Percentiles rank a stretch among this genome's conserved stretches.
Conservation (phyloP, 1,140 invertebrate genomes). For the Drepana arcuata region DNA sequence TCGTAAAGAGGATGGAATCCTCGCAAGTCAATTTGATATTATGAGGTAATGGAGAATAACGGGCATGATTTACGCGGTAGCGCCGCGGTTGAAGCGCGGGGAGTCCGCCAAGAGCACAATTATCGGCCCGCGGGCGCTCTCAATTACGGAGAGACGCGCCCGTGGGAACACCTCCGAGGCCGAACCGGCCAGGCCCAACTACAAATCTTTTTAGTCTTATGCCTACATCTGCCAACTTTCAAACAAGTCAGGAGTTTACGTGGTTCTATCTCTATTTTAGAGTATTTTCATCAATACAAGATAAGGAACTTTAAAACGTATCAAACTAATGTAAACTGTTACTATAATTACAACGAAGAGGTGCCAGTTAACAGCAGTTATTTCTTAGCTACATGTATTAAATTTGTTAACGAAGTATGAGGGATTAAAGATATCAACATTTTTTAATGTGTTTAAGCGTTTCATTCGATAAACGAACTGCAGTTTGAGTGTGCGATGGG, state of each 20-base stretch:
- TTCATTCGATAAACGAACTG: slow-evolving; percentile 54
- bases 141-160: slow-evolving; percentile 67
- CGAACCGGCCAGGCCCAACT: slow-evolving; percentile 31
- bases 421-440: too few relatives aligned
- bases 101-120: slow-evolving; percentile 49
- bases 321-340: too few relatives aligned
- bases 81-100: slow-evolving; percentile 22
- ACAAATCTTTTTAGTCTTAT: slow-evolving; percentile 58
- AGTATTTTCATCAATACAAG: too few relatives aligned
- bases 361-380: too few relatives aligned
- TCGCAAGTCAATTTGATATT: slow-evolving; percentile 66
- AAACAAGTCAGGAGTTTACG: too few relatives aligned
- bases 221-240: too few relatives aligned
- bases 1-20: slow-evolving; percentile 36
- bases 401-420: too few relatives aligned
- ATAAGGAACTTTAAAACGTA: too few relatives aligned
- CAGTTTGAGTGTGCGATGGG: slow-evolving; percentile 50
- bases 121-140: slow-evolving; percentile 67
- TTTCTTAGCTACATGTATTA: too few relatives aligned
- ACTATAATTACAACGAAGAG: too few relatives aligned
- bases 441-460: too few relatives aligned
- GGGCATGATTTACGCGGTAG: slow-evolving; percentile 62
- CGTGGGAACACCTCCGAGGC: slow-evolving; percentile 56
- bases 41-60: slow-evolving; percentile 70
- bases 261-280: too few relatives aligned